A percentile compares a stretch with the other conserved stretches of the same genome.
These are phyloP conservation scores for Oxygymnocypris stewartii DNA, from an alignment of 2,113 vertebrate genomes.

Conservation along the genomic window DNA sequence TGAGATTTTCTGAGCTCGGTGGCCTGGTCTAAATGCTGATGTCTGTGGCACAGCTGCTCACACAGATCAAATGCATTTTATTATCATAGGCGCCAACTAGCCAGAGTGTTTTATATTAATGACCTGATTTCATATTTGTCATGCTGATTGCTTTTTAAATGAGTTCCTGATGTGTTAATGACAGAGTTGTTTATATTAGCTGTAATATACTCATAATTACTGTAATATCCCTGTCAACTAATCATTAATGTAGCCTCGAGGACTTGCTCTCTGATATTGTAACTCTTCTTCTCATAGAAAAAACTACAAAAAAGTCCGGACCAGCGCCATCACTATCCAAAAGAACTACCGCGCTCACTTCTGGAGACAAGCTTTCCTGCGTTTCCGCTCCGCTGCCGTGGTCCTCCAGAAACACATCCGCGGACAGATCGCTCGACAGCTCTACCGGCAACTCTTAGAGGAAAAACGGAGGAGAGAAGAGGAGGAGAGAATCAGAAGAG, in stretches of 20 bases:
- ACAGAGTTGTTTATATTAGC: background rate
- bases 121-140: background rate
- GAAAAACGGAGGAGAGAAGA: conserved; percentile 69
- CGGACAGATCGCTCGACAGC: conserved; percentile 77
- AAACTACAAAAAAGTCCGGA: conserved; percentile 79
- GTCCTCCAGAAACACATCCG: conserved; percentile 86
- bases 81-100: background rate
- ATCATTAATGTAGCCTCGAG: background rate
- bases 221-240: background rate
- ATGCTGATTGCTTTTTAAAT: background rate
- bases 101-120: background rate
- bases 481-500: conserved; percentile 60
- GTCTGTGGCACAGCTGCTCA: background rate
- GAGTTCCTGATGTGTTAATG: background rate
- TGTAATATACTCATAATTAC: background rate
- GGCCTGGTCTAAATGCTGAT: background rate
- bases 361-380: conserved; percentile 79
- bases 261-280: background rate
- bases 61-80: background rate
- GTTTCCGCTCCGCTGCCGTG: conserved; percentile 76
- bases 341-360: conserved; percentile 88
- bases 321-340: conserved; percentile 84
- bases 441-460: conserved; percentile 76
- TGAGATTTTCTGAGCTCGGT: background rate
- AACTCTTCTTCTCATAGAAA: conserved; percentile 72